phyloP scores from a whole-genome alignment of 2,888 invertebrate genomes.

The Zeuzera pyrina region DNA sequence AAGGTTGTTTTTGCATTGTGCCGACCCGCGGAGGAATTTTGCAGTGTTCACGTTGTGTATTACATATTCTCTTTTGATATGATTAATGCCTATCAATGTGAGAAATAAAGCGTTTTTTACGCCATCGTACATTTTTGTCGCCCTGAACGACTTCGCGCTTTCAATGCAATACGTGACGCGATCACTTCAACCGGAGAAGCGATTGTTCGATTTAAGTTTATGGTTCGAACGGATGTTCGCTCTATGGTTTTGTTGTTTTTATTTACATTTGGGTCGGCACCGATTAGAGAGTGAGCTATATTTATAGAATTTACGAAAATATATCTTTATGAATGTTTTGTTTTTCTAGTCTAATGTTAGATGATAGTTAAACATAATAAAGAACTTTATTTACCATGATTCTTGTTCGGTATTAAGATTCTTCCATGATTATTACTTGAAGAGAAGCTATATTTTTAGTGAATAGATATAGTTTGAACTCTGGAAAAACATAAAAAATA shows the following conservation, averaged over 20 bases:
- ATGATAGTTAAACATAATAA: slow-evolving; percentile 29
- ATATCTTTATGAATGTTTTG: slow-evolving; percentile 51
- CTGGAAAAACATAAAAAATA: slow-evolving; percentile 23
- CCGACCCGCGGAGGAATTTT: slow-evolving; percentile 29
- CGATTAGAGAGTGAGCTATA: slow-evolving; percentile 35
- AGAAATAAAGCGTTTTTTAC: slow-evolving; percentile 1
- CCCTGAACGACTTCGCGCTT: background rate
- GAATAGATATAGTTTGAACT: slow-evolving; percentile 33
- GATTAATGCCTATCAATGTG: slow-evolving; percentile 4
- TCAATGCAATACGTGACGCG: too few species aligned
- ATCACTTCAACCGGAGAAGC: slow-evolving; percentile 20
- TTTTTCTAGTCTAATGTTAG: slow-evolving; percentile 68
- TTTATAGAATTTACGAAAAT: slow-evolving; percentile 36
- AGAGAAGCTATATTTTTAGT: slow-evolving; percentile 58
- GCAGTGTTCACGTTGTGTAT: slow-evolving; percentile 12
- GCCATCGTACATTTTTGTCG: too few species aligned
- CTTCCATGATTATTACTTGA: slow-evolving; percentile 46
- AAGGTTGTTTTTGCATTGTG: slow-evolving; percentile 54
- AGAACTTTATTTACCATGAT: slow-evolving; percentile 26
- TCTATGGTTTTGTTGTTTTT: slow-evolving; percentile 39
- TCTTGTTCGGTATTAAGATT: too few species aligned
- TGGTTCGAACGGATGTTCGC: slow-evolving; percentile 32
- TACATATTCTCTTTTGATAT: slow-evolving; percentile 1
- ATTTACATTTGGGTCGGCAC: slow-evolving; percentile 31
- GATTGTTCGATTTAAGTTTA: slow-evolving; percentile 46